Conservation (phyloP, 1,140 invertebrate genomes). For the Neodiprion lecontei region DNA sequence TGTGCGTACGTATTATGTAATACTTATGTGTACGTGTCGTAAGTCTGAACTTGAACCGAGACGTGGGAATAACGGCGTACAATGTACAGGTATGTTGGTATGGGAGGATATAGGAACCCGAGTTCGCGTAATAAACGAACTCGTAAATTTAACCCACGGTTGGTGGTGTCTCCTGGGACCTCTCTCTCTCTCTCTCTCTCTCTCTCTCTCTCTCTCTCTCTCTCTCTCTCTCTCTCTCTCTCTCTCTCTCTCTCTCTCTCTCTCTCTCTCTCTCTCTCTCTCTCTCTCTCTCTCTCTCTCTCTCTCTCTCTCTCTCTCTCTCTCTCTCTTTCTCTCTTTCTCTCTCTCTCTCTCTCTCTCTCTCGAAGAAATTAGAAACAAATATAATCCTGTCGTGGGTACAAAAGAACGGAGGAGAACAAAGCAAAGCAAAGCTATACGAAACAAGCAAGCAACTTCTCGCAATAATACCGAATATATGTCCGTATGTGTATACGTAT, state of each 20-base stretch:
- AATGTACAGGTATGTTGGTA: not conserved
- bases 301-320: slow-evolving; percentile 14
- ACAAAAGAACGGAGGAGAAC: not conserved
- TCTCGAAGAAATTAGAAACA: slow-evolving; percentile 5
- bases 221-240: slow-evolving; percentile 6
- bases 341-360: slow-evolving; percentile 11
- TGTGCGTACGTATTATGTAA: not conserved
- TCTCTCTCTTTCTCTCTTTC: slow-evolving; percentile 19
- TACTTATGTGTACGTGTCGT: not conserved
- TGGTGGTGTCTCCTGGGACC: slow-evolving; percentile 13
- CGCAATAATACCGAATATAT: not conserved
- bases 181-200: slow-evolving; percentile 18
- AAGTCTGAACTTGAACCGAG: too few relatives aligned
- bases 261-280: slow-evolving; percentile 18
- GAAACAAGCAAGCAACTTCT: not conserved
- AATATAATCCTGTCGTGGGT: not conserved
- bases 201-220: not conserved
- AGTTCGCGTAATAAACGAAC: slow-evolving; percentile 24
- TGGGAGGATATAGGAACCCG: not conserved
- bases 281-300: not conserved
- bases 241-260: slow-evolving; percentile 20
- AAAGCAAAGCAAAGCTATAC: not conserved
- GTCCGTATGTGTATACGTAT: too few relatives aligned
- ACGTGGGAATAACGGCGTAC: too few relatives aligned
- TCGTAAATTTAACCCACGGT: slow-evolving; percentile 25